Conservation (phyloP, 2,888 invertebrate species). For the Philhelius pedissequus region DNA sequence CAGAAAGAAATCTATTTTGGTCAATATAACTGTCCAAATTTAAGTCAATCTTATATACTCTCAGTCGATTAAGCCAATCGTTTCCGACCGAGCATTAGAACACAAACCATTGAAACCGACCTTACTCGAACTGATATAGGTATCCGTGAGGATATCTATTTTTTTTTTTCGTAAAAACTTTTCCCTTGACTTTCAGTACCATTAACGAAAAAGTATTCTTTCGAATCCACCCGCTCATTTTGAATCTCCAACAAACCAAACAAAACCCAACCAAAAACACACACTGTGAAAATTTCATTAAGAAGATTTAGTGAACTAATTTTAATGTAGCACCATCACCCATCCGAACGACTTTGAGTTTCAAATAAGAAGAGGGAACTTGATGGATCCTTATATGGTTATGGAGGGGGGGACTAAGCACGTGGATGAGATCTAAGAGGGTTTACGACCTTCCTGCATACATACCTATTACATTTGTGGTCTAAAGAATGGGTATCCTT, state of each 20-base stretch:
- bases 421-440: background rate
- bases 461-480: background rate
- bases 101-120: constrained; percentile 6
- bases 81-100: background rate
- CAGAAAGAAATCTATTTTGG: background rate
- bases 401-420: background rate
- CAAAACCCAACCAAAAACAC: constrained; percentile 34
- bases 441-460: background rate
- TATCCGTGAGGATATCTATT: background rate
- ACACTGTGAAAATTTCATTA: constrained; percentile 58
- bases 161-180: background rate
- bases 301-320: constrained; percentile 62
- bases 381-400: background rate
- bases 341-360: background rate
- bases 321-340: constrained; percentile 43
- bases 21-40: background rate
- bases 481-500: constrained; percentile 10
- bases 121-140: background rate
- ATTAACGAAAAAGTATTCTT: constrained; percentile 3
- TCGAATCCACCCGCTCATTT: background rate
- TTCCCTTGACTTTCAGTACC: background rate
- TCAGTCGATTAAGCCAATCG: constrained; percentile 15
- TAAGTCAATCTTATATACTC: constrained; percentile 7
- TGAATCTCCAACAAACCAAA: background rate
- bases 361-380: background rate